A percentile compares a stretch with the other conserved stretches of the same genome.
Evolutionary conservation across 2,113 vertebrate genomes (phyloP).

Genomic region (Nanorana parkeri): DNA sequence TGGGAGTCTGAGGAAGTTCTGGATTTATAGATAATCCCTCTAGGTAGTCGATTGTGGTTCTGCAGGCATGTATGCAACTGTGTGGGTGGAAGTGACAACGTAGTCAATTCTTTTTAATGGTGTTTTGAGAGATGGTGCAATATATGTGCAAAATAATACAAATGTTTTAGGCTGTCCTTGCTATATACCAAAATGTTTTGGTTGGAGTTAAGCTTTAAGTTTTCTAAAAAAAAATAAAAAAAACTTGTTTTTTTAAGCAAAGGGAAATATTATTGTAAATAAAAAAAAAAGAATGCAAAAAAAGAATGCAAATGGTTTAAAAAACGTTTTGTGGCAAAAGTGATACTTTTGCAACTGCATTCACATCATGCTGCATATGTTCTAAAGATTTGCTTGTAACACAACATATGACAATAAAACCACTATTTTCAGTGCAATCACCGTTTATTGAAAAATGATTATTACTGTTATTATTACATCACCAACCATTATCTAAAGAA

Average conservation of each 20-base stretch:
- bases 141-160: too few species aligned
- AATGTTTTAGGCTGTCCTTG: too few species aligned
- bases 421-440: constrained; percentile 15
- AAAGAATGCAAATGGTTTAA: background rate
- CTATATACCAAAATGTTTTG: background rate
- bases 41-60: too few species aligned
- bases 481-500: constrained; percentile 10
- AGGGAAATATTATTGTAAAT: background rate
- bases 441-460: constrained; percentile 16
- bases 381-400: background rate
- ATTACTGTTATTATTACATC: constrained; percentile 29
- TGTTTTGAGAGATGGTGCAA: too few species aligned
- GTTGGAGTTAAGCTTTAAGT: too few species aligned
- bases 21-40: too few species aligned
- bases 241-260: background rate
- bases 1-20: too few species aligned
- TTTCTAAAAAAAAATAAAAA: background rate
- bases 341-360: background rate
- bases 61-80: too few species aligned
- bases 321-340: constrained; percentile 5
- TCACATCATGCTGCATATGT: background rate
- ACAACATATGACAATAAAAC: constrained; percentile 44
- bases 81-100: too few species aligned
- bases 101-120: too few species aligned
- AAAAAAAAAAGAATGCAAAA: background rate